Conservation (phyloP, 1,140 invertebrate species). For the Macrotrachela quadricornifera region DNA sequence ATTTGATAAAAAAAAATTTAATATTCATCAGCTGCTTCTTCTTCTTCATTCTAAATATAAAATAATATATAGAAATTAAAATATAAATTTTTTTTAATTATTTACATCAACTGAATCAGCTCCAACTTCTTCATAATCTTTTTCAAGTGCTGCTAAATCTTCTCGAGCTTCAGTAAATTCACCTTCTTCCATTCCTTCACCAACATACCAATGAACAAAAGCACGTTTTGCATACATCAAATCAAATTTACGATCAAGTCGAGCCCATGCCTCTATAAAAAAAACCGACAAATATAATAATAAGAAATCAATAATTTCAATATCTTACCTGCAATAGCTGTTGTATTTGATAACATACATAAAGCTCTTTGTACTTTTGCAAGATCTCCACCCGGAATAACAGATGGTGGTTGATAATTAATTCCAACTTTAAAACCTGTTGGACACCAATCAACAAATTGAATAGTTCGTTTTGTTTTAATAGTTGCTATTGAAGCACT, state of each 20-base stretch:
- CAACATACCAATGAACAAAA: conserved; percentile 21
- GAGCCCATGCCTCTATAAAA: conserved; percentile 43
- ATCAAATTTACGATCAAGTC: conserved; percentile 32
- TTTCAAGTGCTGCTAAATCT: conserved; percentile 14
- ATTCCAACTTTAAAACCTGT: conserved; percentile 39
- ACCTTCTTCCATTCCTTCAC: conserved; percentile 34
- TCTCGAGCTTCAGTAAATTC: conserved; percentile 22
- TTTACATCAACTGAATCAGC: conserved; percentile 7
- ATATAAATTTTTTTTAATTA: too few species aligned
- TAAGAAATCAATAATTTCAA: too few species aligned
- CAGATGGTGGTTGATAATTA: conserved; percentile 51
- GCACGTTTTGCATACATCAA: conserved; percentile 12
- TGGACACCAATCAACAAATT: conserved; percentile 11
- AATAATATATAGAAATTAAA: too few species aligned
- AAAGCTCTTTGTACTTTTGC: conserved; percentile 39
- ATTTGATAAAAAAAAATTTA: not conserved
- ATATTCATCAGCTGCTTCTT: conserved; percentile 6
- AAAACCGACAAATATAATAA: too few species aligned
- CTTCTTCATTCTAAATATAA: not conserved
- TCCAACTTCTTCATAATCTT: conserved; percentile 14
- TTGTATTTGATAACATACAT: conserved; percentile 57
- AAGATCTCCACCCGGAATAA: conserved; percentile 45
- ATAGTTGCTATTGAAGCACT: conserved; percentile 46
- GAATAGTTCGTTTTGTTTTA: conserved; percentile 10
- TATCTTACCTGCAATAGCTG: conserved; percentile 40